Conservation (phyloP, 2,888 invertebrate species). For the Papilio gigon region DNA sequence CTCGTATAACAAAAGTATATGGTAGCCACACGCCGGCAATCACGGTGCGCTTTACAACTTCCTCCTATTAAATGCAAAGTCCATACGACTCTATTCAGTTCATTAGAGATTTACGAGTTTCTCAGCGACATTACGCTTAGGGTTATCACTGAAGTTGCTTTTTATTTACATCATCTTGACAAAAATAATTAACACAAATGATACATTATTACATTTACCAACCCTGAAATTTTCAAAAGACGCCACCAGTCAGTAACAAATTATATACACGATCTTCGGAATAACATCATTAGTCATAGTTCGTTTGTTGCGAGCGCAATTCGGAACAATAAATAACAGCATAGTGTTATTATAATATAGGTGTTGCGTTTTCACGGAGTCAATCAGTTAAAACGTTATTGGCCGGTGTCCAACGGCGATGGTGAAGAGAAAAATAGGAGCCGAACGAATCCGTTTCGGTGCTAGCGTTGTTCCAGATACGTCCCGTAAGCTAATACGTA, state of each 20-base stretch:
- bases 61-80: slow-evolving; percentile 33
- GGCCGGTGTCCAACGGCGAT: slow-evolving; percentile 43
- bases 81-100: slow-evolving; percentile 30
- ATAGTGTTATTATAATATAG: slow-evolving; percentile 52
- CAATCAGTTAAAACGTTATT: slow-evolving; percentile 61
- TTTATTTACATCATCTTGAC: not conserved
- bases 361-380: slow-evolving; percentile 58
- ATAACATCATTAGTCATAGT: slow-evolving; percentile 8
- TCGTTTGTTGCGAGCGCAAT: slow-evolving; percentile 17
- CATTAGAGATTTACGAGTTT: slow-evolving; percentile 37
- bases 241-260: slow-evolving; percentile 5
- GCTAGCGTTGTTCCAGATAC: slow-evolving; percentile 38
- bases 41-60: slow-evolving; percentile 26
- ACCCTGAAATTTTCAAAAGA: slow-evolving; percentile 7
- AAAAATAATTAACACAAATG: not conserved
- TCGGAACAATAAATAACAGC: slow-evolving; percentile 46
- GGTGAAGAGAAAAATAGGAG: slow-evolving; percentile 45
- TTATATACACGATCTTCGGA: slow-evolving; percentile 5
- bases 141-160: slow-evolving; percentile 6
- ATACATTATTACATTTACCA: not conserved
- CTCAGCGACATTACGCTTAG: slow-evolving; percentile 21
- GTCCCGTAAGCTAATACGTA: slow-evolving; percentile 28
- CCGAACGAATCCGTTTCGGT: slow-evolving; percentile 24
- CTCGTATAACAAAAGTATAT: not conserved
- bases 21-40: slow-evolving; percentile 11